Conservation (phyloP, 2,797 vertebrate genomes). For the Cossypha dichroa region DNA sequence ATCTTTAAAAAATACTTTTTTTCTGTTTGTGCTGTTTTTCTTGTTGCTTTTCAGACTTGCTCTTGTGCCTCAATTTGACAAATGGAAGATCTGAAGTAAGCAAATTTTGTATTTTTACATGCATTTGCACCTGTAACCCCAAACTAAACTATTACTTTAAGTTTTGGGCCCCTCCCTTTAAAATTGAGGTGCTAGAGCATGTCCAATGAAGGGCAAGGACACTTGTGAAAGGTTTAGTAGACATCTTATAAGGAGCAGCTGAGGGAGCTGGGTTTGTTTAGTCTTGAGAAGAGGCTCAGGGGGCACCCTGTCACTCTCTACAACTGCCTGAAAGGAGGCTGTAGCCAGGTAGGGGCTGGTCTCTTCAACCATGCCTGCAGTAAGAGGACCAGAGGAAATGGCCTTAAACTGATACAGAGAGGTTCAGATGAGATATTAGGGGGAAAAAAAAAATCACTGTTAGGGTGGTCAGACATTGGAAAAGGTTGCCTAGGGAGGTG, state of each 20-base stretch:
- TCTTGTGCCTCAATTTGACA: background rate
- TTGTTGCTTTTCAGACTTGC: background rate
- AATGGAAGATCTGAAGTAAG: background rate
- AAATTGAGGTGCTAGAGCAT: background rate
- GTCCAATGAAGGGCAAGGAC: background rate
- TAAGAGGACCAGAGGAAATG: background rate
- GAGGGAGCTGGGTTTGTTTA: background rate
- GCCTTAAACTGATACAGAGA: background rate
- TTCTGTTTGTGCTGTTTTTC: background rate
- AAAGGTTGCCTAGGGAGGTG: background rate
- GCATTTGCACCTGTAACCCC: background rate
- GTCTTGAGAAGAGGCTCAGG: background rate
- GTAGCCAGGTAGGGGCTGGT: background rate
- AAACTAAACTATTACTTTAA: background rate
- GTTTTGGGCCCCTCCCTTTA: background rate
- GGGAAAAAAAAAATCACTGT: background rate
- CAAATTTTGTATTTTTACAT: background rate
- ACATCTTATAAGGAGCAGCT: background rate
- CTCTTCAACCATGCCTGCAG: background rate
- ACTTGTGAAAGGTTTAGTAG: background rate
- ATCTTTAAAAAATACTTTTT: background rate
- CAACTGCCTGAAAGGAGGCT: background rate
- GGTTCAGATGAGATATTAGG: background rate
- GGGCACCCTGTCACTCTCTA: background rate
- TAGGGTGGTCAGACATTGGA: background rate